Conservation (phyloP, 2,888 invertebrate genomes). For the Agrochola litura region DNA sequence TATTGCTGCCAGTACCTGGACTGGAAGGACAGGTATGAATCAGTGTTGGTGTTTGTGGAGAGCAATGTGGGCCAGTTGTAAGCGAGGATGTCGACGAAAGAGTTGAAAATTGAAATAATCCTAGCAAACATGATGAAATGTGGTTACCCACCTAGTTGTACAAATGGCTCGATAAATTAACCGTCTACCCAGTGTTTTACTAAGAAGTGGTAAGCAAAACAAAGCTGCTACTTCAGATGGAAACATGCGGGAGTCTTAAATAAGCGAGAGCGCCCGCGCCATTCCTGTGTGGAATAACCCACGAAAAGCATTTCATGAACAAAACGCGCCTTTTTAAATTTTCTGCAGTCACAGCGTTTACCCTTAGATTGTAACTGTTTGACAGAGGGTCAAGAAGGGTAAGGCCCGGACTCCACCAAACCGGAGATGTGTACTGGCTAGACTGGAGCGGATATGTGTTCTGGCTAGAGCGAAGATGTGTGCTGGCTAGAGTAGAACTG, state of each 20-base stretch:
- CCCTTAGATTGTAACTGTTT: not conserved
- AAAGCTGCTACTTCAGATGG: constrained; percentile 62
- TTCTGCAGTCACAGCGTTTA: not conserved
- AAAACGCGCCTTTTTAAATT: not conserved
- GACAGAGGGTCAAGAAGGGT: not conserved
- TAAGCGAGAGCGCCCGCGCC: not conserved
- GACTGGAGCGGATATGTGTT: too few relatives aligned
- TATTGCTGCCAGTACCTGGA: not conserved
- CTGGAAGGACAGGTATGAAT: not conserved
- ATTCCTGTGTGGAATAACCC: not conserved
- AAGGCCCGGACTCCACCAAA: too few relatives aligned
- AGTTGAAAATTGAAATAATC: constrained; percentile 10
- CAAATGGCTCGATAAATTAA: constrained; percentile 70
- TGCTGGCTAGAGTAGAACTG: too few relatives aligned
- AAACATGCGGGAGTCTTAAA: constrained; percentile 23
- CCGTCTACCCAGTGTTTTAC: constrained; percentile 63
- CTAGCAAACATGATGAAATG: constrained; percentile 21
- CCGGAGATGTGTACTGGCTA: too few relatives aligned
- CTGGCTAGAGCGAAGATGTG: too few relatives aligned
- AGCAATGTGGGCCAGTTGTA: not conserved
- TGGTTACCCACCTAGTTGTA: constrained; percentile 56
- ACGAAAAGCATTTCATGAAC: not conserved
- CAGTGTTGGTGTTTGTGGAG: not conserved
- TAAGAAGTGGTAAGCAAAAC: constrained; percentile 65
- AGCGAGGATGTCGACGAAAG: not conserved